These are phyloP conservation scores for Antigone vipio DNA, from an alignment of 2,113 vertebrate species.

Conservation along the genomic window DNA sequence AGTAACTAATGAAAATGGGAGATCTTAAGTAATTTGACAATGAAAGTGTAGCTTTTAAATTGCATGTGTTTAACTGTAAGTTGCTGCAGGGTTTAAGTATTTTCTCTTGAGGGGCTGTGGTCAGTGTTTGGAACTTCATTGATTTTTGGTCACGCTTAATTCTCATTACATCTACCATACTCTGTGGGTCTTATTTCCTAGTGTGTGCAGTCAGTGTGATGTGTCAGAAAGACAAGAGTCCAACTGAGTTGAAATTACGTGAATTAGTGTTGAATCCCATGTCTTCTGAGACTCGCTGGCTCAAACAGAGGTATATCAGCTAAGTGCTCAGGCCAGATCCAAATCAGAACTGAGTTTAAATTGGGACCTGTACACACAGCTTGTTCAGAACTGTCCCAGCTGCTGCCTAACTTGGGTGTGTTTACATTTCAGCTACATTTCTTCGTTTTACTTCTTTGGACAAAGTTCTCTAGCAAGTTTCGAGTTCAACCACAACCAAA, in stretches of 20 bases:
- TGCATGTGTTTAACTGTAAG: background rate
- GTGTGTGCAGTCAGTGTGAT: background rate
- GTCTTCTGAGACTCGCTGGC: background rate
- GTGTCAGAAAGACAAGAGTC: background rate
- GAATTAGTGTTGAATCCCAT: background rate
- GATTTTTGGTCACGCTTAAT: background rate
- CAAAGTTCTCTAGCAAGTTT: background rate
- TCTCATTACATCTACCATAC: background rate
- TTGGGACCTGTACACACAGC: background rate
- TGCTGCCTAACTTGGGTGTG: background rate
- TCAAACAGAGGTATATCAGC: background rate
- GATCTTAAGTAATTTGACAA: background rate
- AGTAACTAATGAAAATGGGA: background rate
- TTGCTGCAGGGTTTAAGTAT: background rate
- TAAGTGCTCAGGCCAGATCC: background rate
- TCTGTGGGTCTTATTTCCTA: background rate
- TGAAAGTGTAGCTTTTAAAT: background rate
- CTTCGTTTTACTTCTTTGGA: background rate
- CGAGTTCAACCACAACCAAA: background rate
- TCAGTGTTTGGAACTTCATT: background rate
- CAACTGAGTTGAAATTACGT: background rate
- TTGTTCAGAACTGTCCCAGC: background rate
- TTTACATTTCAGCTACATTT: background rate
- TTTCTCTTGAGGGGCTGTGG: background rate
- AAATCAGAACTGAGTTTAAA: background rate